Base-by-base conservation (phyloP, 2,113 vertebrate species). In the Hymenochirus boettgeri region DNA sequence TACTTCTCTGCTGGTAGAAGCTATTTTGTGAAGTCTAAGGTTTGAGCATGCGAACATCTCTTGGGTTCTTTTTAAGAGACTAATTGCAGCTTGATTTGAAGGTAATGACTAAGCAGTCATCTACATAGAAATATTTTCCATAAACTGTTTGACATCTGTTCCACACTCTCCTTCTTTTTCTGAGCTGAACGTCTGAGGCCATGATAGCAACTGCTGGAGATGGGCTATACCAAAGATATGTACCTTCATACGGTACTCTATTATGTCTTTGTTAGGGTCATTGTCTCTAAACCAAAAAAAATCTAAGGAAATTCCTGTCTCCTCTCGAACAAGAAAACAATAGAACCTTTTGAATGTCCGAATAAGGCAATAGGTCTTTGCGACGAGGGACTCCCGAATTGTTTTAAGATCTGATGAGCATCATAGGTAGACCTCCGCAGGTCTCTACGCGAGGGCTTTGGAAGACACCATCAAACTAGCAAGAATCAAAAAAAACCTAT, bases 81-180 rank as follows among this genome's bases (percentile, higher is more conserved):
- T 29, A 2, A 60, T n/a, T n/a, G n/a, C n/a, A n/a, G n/a, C n/a
- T n/a, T n/a, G n/a, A n/a, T n/a, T n/a, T n/a, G n/a, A n/a, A n/a
- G n/a, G n/a, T n/a, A n/a, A n/a, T n/a, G n/a, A n/a, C n/a, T n/a
- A 23, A 10, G 3, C 19, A 57, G 31, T 23, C 55, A 39, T 57
- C 26, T 31, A 55, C 26, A 55, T 55, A 55, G 27, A 55, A 55
- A 19, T 55, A 29, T 13, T 55, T 31, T 25, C 13, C 3, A 55
- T 13, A 6, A 55, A 55, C 15, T 31, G 5, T 3, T 10, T 55
- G 10, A 18, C 47, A 23, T 51, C 47, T 51, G 18, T 7, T 3
- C 47, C 47, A 51, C 22, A 22, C 47, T 51, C 10, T 2, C 9
- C 47, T n/a, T 6, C 52, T 8, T 26, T 25, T 18, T 55, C 17